These are phyloP conservation scores for Drosophila leonis DNA, from an alignment of 2,888 invertebrate genomes.

Conservation along the genomic window DNA sequence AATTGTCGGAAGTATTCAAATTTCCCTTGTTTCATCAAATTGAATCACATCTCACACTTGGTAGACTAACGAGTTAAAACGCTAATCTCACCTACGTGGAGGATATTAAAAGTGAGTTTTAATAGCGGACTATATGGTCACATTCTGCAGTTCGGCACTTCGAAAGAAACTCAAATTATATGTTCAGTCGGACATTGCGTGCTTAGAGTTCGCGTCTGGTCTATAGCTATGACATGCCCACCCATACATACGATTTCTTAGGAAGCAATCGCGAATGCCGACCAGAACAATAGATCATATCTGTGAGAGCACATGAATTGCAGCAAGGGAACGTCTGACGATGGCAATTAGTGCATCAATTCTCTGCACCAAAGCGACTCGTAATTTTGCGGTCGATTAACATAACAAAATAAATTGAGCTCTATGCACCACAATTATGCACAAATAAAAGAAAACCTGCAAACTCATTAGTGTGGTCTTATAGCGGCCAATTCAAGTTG, in stretches of 20 bases:
- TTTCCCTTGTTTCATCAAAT: too few relatives aligned
- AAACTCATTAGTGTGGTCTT: not conserved
- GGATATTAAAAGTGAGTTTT: constrained; percentile 82
- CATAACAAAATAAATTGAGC: constrained; percentile 55
- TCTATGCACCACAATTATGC: constrained; percentile 18
- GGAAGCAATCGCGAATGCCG: constrained; percentile 33
- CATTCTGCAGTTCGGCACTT: constrained; percentile 36
- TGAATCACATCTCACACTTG: constrained; percentile 62
- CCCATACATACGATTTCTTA: constrained; percentile 62
- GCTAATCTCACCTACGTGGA: constrained; percentile 74
- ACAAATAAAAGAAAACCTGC: constrained; percentile 1
- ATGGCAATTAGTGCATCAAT: constrained; percentile 28
- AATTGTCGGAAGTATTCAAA: not conserved
- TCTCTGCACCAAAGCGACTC: constrained; percentile 13
- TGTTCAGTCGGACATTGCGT: constrained; percentile 60
- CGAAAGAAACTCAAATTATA: constrained; percentile 33
- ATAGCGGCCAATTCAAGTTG: constrained; percentile 1
- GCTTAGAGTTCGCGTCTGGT: constrained; percentile 6
- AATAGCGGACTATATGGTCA: constrained; percentile 59
- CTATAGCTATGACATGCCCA: constrained; percentile 24
- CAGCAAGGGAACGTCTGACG: not conserved
- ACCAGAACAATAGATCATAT: not conserved
- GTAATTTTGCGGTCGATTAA: constrained; percentile 66
- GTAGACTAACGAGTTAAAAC: constrained; percentile 79
- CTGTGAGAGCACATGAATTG: not conserved